Conservation (phyloP, 2,888 invertebrate genomes). For the Branchinecta sandiegonensis region DNA sequence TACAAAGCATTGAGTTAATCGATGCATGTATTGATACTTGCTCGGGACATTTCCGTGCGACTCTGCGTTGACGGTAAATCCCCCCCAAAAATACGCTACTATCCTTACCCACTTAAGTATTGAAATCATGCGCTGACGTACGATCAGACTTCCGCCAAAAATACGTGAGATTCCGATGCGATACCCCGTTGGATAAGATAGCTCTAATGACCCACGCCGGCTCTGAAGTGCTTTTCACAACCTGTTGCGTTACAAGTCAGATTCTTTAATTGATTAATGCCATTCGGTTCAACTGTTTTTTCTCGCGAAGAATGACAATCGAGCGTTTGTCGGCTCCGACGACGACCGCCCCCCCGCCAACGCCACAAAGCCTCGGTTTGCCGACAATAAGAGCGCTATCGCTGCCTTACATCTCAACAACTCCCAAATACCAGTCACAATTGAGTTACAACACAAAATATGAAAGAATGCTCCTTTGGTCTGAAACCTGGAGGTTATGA, state of each 20-base stretch:
- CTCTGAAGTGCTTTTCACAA: not conserved
- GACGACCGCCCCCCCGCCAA: not conserved
- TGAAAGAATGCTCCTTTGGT: slow-evolving; percentile 1
- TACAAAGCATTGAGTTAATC: no score
- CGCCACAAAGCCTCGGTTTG: slow-evolving; percentile 5
- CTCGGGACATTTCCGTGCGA: no score
- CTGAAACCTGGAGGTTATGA: slow-evolving; percentile 10
- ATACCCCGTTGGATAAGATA: slow-evolving; percentile 9
- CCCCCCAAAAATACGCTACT: no score
- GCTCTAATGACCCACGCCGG: not conserved
- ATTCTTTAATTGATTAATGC: slow-evolving; percentile 15
- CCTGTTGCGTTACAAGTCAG: slow-evolving; percentile 9
- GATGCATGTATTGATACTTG: no score
- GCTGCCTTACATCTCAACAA: slow-evolving; percentile 16
- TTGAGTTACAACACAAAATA: slow-evolving; percentile 13
- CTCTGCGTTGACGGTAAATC: no score
- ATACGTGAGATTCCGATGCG: slow-evolving; percentile 4
- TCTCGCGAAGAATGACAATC: slow-evolving; percentile 15
- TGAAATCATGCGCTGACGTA: no score
- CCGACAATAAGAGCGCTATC: slow-evolving; percentile 15
- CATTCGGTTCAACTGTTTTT: slow-evolving; percentile 9
- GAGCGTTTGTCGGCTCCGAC: slow-evolving; percentile 4
- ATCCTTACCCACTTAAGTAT: no score
- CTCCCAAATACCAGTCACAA: slow-evolving; percentile 14
- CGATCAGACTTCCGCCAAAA: no score